Conservation (phyloP, 37 sponge, comb jelly and placozoan species). For the Haliclona indistincta region DNA sequence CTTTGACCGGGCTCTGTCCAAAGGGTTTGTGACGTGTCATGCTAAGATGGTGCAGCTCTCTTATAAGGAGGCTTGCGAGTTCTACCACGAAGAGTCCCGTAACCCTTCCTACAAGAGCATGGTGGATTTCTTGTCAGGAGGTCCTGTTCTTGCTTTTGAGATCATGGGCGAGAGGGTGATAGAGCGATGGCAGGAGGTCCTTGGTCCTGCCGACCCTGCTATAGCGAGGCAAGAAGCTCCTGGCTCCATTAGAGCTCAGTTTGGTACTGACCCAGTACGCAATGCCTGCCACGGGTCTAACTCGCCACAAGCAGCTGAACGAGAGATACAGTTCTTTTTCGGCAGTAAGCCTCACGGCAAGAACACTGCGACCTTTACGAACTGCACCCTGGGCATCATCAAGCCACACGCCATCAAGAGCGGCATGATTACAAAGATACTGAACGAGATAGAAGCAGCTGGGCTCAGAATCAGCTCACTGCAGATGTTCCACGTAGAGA, state of each 20-base stretch:
- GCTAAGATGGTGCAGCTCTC: slow-evolving; percentile 80
- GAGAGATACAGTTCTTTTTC: slow-evolving; percentile 90
- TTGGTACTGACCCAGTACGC: slow-evolving; percentile 69
- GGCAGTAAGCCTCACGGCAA: slow-evolving; percentile 7
- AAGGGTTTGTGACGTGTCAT: slow-evolving; percentile 77
- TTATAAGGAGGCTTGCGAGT: slow-evolving; percentile 73
- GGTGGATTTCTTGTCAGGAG: slow-evolving; percentile 71
- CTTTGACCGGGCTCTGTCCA: slow-evolving; percentile 28
- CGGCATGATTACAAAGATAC: slow-evolving; percentile 81
- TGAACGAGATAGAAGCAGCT: slow-evolving; percentile 53
- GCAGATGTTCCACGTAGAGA: slow-evolving; percentile 76
- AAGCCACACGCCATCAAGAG: slow-evolving; percentile 94
- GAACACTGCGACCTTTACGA: slow-evolving; percentile 26
- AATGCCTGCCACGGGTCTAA: slow-evolving; percentile 94
- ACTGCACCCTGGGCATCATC: slow-evolving; percentile 78
- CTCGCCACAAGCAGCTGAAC: slow-evolving; percentile 57
- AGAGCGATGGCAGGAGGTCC: slow-evolving; percentile 53
- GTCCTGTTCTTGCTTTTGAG: slow-evolving; percentile 84
- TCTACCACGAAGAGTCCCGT: slow-evolving; percentile 77
- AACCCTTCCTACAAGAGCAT: slow-evolving; percentile 63
- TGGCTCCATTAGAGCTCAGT: slow-evolving; percentile 72
- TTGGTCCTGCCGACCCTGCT: slow-evolving; percentile 82
- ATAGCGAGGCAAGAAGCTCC: slow-evolving; percentile 75
- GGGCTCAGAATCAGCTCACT: slow-evolving; percentile 69
- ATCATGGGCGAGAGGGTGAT: slow-evolving; percentile 78